Base-by-base conservation (phyloP, 2,113 vertebrate genomes). In the Delphinapterus leucas region DNA sequence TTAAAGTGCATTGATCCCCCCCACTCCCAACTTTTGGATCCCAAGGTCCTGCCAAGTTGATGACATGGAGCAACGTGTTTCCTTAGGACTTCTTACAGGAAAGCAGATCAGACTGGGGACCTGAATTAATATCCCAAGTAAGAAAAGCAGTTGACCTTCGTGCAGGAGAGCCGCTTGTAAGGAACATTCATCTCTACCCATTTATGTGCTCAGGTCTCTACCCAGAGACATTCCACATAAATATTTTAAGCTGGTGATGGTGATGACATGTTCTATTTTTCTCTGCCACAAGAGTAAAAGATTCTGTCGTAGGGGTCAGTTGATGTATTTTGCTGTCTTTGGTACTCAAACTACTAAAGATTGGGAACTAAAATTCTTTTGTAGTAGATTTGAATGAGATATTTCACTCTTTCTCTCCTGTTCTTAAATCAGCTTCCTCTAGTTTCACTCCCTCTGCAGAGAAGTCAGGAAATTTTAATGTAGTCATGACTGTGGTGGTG, bases 331-430 rank as follows among this genome's bases (percentile, higher is more conserved):
- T 88, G 63, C 21, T 86, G 8, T 61, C 53, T 88, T 94, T 84
- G 17, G 60, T 89, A 88, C 13, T 96, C 63, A 93, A 73, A 38
- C 2, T 36, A 73, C 61, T 53, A 76, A 95, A 63, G 25, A 68
- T 26, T 93, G 68, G 33, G 21, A 84, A 88, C 28, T 31, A 80
- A 94, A 95, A 94, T 76, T 84, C 94, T 94, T 80, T 84, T 95
- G 38, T 33, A 81, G 10, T 92, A 26, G 11, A 55, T 41, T 76
- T 33, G 33, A 85, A 88, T 70, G 18, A 84, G 70, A 85, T 68
- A 61, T 12, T 68, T 88, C 25, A 20, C 21, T 77, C 18, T 93
- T 53, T 95, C 36, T 80, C 93, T 90, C 31, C 61, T 81, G 5
- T 77, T 90, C 85, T 96, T 67, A 83, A 73, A 73, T 74, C 14